Evolutionary conservation across 2,113 vertebrate species (phyloP).

Genomic region (Enhydra lutris): DNA sequence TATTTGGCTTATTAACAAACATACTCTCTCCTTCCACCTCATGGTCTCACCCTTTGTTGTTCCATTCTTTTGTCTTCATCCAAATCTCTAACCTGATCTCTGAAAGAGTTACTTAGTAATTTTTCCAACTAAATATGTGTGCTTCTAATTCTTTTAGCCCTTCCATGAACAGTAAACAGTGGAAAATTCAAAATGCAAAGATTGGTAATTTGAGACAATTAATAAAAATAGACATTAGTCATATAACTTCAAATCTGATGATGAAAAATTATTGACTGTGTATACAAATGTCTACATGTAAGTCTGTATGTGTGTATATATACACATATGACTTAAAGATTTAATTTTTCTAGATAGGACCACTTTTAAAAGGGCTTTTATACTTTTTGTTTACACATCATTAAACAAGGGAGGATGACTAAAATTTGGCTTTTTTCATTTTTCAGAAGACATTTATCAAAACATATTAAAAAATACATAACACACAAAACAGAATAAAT

Average conservation of each 20-base stretch:
- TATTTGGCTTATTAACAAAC: neutral
- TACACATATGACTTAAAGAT: neutral
- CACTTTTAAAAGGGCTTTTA: neutral
- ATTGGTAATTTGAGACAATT: neutral
- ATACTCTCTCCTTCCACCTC: neutral
- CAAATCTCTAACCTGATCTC: neutral
- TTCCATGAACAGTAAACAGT: neutral
- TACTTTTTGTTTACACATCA: neutral
- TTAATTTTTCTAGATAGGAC: neutral
- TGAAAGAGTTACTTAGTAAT: neutral
- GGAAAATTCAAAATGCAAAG: conserved; percentile 33
- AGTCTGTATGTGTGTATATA: neutral
- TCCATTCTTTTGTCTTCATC: neutral
- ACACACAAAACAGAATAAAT: conserved; percentile 21
- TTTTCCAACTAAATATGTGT: neutral
- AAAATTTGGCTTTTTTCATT: neutral
- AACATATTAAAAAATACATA: neutral
- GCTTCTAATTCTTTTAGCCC: neutral
- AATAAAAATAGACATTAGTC: neutral
- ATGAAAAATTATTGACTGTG: neutral
- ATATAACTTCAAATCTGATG: neutral
- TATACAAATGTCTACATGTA: neutral
- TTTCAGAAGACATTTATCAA: conserved; percentile 15
- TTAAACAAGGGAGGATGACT: neutral
- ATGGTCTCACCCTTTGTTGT: neutral